Evolutionary conservation across 2,113 vertebrate genomes (phyloP).

Genomic region (Eonycteris spelaea): DNA sequence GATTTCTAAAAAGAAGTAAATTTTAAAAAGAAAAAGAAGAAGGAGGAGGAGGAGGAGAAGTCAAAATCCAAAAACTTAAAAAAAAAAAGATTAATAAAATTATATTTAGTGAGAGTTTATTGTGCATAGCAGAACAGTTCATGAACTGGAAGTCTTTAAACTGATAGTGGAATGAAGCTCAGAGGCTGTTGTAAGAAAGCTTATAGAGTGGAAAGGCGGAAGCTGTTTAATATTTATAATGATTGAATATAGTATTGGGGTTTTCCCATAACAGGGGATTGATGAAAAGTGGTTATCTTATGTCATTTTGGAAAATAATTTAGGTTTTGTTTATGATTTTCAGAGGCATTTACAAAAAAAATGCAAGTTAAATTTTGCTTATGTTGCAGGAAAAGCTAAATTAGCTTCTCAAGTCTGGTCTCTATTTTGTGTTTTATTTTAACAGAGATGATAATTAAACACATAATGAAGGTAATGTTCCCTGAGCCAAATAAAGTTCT

Average conservation of each 20-base stretch:
- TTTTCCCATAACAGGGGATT: background rate
- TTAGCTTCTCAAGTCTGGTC: background rate
- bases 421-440: background rate
- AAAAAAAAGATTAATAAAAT: background rate
- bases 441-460: background rate
- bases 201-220: background rate
- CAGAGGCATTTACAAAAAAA: background rate
- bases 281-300: background rate
- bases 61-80: background rate
- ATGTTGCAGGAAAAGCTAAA: background rate
- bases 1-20: background rate
- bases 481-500: background rate
- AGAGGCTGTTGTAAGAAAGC: background rate
- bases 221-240: background rate
- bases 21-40: background rate
- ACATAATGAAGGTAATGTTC: background rate
- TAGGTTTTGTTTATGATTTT: background rate
- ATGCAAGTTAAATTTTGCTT: background rate
- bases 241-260: background rate
- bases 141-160: background rate
- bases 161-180: background rate
- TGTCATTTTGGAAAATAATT: background rate
- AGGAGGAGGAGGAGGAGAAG: background rate
- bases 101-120: background rate
- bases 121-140: background rate